These are phyloP conservation scores for Ennomos erosarius DNA, from an alignment of 2,888 invertebrate species.

Conservation along the genomic window DNA sequence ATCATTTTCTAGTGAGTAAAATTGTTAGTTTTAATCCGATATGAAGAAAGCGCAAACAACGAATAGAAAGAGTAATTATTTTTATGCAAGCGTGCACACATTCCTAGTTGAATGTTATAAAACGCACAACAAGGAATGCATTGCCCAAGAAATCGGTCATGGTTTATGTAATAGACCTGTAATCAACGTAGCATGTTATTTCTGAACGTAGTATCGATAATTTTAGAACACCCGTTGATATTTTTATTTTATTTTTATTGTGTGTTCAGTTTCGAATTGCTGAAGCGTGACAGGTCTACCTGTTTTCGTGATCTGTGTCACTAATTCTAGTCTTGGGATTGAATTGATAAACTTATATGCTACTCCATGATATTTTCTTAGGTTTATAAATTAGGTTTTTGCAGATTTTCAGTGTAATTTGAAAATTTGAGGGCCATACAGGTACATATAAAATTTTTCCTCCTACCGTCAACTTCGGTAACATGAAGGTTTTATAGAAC, in stretches of 20 bases:
- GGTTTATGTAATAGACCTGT: constrained; percentile 53
- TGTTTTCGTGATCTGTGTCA: constrained; percentile 6
- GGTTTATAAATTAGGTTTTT: no score
- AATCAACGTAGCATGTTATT: constrained; percentile 46
- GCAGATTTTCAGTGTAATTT: no score
- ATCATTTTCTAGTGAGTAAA: no score
- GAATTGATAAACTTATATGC: constrained; percentile 1
- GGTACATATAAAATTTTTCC: no score
- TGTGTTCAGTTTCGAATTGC: constrained; percentile 7
- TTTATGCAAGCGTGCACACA: constrained; percentile 20
- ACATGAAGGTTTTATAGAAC: no score
- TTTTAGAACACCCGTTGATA: constrained; percentile 21
- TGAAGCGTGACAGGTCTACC: constrained; percentile 9
- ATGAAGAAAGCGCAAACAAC: not conserved
- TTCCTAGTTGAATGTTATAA: constrained; percentile 44
- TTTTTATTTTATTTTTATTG: constrained; percentile 9
- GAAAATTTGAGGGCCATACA: no score
- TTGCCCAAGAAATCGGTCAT: constrained; percentile 64
- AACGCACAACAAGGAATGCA: constrained; percentile 56
- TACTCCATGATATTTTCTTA: no score
- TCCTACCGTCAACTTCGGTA: no score
- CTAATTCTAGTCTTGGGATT: constrained; percentile 1
- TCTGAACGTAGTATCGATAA: constrained; percentile 20
- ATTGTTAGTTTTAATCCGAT: not conserved
- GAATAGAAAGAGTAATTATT: not conserved